Evolutionary conservation across 2,113 vertebrate genomes (phyloP).

Genomic region (Neoarius graeffei): DNA sequence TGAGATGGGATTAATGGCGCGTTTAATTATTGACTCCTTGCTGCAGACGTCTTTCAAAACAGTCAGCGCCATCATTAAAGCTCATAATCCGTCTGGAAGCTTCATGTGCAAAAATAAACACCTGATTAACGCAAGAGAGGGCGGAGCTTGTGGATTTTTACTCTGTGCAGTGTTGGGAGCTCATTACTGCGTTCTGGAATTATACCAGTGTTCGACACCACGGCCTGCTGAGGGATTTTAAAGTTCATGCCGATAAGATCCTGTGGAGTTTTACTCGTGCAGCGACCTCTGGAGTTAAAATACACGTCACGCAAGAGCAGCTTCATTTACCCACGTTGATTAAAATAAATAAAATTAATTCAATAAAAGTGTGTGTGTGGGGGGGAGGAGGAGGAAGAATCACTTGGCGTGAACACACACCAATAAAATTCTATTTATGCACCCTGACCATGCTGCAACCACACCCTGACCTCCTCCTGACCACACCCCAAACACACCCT

Average conservation of each 20-base stretch:
- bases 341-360: too few relatives aligned
- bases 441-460: background rate
- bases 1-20: background rate
- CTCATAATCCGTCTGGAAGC: background rate
- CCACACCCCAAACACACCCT: background rate
- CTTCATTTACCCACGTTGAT: background rate
- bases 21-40: background rate
- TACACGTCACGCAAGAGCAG: background rate
- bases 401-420: background rate
- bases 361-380: too few relatives aligned
- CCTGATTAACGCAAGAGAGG: too few relatives aligned
- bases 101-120: background rate
- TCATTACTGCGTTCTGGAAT: background rate
- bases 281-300: background rate
- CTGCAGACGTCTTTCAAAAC: background rate
- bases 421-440: background rate
- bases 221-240: background rate
- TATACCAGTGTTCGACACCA: background rate
- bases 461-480: background rate
- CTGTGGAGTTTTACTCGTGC: background rate
- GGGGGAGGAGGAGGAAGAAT: background rate
- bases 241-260: background rate
- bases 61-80: background rate
- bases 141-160: background rate
- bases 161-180: background rate